phyloP scores from a whole-genome alignment of 2,888 invertebrate genomes.

The Kuschelorhynchus macadamiae region DNA sequence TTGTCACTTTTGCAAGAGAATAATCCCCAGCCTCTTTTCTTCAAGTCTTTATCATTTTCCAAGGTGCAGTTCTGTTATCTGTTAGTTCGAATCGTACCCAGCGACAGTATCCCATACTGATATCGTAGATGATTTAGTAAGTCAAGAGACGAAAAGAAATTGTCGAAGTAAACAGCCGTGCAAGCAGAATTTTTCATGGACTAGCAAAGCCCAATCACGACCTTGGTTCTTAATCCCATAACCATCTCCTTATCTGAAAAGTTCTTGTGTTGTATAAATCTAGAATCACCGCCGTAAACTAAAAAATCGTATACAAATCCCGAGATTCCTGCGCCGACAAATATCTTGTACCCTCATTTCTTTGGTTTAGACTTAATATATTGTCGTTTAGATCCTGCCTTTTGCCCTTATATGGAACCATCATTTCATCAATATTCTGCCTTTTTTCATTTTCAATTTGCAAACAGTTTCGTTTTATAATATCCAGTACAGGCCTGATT shows the following conservation, averaged over 20 bases:
- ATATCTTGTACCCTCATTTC: slow-evolving; percentile 54
- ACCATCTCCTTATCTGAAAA: slow-evolving; percentile 20
- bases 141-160: slow-evolving; percentile 25
- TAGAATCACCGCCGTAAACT: slow-evolving; percentile 46
- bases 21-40: slow-evolving; percentile 12
- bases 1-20: slow-evolving; percentile 16
- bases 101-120: slow-evolving; percentile 26
- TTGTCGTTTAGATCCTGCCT: slow-evolving; percentile 27
- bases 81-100: slow-evolving; percentile 1
- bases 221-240: slow-evolving; percentile 34
- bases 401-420: slow-evolving; percentile 46
- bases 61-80: slow-evolving; percentile 11
- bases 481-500: slow-evolving; percentile 44
- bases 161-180: slow-evolving; percentile 44
- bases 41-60: slow-evolving; percentile 7
- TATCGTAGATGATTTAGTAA: slow-evolving; percentile 17
- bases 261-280: slow-evolving; percentile 39
- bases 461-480: slow-evolving; percentile 37
- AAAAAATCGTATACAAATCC: slow-evolving; percentile 51
- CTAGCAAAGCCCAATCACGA: slow-evolving; percentile 29
- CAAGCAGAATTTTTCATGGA: slow-evolving; percentile 28
- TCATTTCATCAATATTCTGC: slow-evolving; percentile 39
- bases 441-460: slow-evolving; percentile 39
- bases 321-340: slow-evolving; percentile 46
- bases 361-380: slow-evolving; percentile 31